Conservation (phyloP, 2,888 invertebrate species). For the Caenorhabditis parvicauda region DNA sequence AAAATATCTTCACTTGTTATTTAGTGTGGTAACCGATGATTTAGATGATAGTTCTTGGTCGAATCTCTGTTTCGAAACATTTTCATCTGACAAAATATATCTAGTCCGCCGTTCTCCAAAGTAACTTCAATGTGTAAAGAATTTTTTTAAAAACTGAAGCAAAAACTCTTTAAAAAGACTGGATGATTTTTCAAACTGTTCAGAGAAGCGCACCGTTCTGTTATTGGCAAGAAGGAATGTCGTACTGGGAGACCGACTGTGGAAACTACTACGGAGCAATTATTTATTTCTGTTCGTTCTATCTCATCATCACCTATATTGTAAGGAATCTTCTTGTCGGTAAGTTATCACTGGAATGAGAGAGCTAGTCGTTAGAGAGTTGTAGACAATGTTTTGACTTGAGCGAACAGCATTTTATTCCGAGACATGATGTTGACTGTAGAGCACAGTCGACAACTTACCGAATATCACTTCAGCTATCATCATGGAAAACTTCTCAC, state of each 20-base stretch:
- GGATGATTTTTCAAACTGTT: conserved; percentile 2
- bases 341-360: conserved; percentile 67
- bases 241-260: conserved; percentile 93
- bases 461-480: conserved; percentile 75
- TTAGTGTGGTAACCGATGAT: neutral
- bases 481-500: conserved; percentile 99
- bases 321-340: conserved; percentile 96
- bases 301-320: conserved; percentile 99
- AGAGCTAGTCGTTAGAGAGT: neutral
- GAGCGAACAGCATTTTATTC: neutral
- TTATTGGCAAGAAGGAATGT: conserved; percentile 59
- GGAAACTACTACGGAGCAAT: conserved; percentile 95
- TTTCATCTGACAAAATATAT: neutral
- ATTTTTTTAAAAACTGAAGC: neutral
- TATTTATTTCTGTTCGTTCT: conserved; percentile 97
- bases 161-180: neutral
- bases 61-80: neutral
- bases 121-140: neutral
- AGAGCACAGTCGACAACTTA: neutral
- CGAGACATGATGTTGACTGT: neutral
- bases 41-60: neutral
- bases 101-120: neutral
- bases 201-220: conserved; percentile 73
- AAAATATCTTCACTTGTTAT: neutral
- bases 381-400: neutral